phyloP scores from a whole-genome alignment of 1,140 invertebrate genomes.

The Sinonovacula constricta region DNA sequence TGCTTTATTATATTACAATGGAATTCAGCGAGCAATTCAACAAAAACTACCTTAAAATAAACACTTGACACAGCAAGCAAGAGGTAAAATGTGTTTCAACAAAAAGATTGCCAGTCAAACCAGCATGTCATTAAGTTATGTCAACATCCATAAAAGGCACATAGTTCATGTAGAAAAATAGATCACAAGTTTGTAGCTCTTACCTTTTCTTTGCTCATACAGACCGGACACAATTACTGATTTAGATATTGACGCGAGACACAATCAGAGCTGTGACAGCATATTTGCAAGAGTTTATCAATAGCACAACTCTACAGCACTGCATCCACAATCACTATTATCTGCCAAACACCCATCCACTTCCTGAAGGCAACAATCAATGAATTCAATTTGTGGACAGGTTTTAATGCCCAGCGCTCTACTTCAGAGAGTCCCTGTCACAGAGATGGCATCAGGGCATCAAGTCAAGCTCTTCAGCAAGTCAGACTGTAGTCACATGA shows the following conservation, averaged over 20 bases:
- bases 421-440: not conserved
- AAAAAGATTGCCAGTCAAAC: too few species aligned
- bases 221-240: not conserved
- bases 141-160: not conserved
- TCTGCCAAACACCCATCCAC: slow-evolving; percentile 28
- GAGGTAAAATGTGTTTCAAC: not conserved
- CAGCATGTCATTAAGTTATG: not conserved
- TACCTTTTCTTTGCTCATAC: not conserved
- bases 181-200: not conserved
- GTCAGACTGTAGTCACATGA: too few species aligned
- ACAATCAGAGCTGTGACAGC: slow-evolving; percentile 8
- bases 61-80: not conserved
- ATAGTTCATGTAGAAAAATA: not conserved
- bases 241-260: not conserved
- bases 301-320: slow-evolving; percentile 11
- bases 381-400: slow-evolving; percentile 48
- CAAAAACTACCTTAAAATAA: not conserved
- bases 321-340: slow-evolving; percentile 24
- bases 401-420: slow-evolving; percentile 5
- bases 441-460: not conserved
- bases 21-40: not conserved
- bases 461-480: not conserved
- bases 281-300: slow-evolving; percentile 37
- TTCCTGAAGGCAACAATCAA: slow-evolving; percentile 44
- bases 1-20: too few species aligned